Base-by-base conservation (phyloP, 2,797 vertebrate genomes). In the Pangasius djambal region DNA sequence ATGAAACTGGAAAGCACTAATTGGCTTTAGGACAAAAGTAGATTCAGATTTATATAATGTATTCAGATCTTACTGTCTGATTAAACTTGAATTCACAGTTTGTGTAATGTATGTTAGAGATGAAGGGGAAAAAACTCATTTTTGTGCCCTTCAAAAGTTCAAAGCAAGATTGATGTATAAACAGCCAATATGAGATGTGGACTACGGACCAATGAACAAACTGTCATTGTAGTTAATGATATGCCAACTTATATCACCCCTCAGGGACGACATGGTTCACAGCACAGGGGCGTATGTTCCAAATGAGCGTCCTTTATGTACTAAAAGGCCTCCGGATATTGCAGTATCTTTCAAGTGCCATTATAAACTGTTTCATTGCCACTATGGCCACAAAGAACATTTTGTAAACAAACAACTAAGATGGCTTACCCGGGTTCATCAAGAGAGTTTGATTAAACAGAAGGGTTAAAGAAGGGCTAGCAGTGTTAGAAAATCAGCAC, bases 91-190 rank as follows among this genome's bases (percentile, higher is more conserved):
- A 34, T 52, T n/a, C 31, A 18, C 61, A 37, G 48, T 40, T 40
- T 82, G 22, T 40, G 12, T 61, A 13, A 31, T 15, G 22, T 82
- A 37, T 6, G 6, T 15, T 52, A 52, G 5, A 34, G 78, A 59
- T 25, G 55, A 81, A 81, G 44, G 40, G 52, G 20, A 7, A 9
- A 55, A 55, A 50, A 0, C 22, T 34, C 3, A 48, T 25, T 65
- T 83, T 83, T 59, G 34, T 52, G 37, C 15, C 25, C 20, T 70
- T 70, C 37, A 59, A 40, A 87, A 44, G 65, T 70, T 88, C 87
- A 88, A 88, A 72, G 65, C 63, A 55, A 52, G 69, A 63, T 52
- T 61, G 22, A 84, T 77, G 57, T 75, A 87, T 72, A 70, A 83
- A 83, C 67, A 74, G 48, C 9, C 22, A 50, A 69, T 55, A 28